Evolutionary conservation across 2,113 vertebrate species (phyloP).

Genomic region (Odobenus rosmarus): DNA sequence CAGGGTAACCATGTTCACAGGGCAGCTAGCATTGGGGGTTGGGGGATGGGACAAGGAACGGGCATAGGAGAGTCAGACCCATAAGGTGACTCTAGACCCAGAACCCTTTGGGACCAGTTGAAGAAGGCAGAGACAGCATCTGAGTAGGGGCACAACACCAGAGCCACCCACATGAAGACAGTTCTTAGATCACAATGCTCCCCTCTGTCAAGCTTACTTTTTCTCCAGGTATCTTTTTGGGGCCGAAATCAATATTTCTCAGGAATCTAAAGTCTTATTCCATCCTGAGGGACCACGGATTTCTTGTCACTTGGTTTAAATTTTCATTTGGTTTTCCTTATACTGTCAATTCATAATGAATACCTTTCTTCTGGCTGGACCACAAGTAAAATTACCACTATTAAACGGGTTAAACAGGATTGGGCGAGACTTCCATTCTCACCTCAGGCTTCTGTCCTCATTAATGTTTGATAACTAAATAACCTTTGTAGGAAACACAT

Average conservation of each 20-base stretch:
- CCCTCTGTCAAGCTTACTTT: neutral
- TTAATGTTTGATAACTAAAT: neutral
- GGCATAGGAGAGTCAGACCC: neutral
- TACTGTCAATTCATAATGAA: neutral
- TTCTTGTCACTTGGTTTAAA: neutral
- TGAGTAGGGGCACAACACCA: neutral
- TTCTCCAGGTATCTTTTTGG: neutral
- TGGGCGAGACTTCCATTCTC: neutral
- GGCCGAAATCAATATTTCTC: neutral
- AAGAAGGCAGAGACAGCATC: neutral
- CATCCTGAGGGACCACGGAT: neutral
- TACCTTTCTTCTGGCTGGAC: neutral
- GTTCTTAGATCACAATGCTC: neutral
- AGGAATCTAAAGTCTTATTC: neutral
- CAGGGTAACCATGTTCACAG: neutral
- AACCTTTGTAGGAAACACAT: neutral
- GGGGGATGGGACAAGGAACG: neutral
- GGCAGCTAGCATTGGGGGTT: neutral
- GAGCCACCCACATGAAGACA: neutral
- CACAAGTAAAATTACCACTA: neutral
- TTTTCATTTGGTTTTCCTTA: slow-evolving; percentile 28
- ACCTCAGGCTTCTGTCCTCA: slow-evolving; percentile 3
- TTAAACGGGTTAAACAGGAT: neutral
- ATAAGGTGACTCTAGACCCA: neutral
- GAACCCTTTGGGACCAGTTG: neutral